Percentiles rank a stretch among this genome's conserved stretches.
These are phyloP conservation scores for Acromyrmex charruanus DNA, from an alignment of 1,140 invertebrate genomes.

Conservation along the genomic window DNA sequence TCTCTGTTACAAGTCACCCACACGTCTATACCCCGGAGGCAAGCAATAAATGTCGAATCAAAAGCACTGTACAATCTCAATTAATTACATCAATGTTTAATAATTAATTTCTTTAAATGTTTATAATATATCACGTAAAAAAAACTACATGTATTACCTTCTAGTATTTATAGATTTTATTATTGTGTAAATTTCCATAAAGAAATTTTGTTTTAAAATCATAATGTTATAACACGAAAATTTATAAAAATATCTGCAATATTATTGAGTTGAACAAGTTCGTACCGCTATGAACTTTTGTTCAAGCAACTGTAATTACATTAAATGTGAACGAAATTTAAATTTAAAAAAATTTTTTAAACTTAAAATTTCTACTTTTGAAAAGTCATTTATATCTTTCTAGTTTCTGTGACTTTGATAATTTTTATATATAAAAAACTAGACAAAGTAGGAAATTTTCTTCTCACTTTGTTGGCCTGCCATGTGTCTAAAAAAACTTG, in stretches of 20 bases:
- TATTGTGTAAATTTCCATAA: background rate
- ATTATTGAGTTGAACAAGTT: background rate
- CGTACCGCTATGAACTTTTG: no score
- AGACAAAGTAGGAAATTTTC: no score
- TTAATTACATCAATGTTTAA: background rate
- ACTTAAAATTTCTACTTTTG: no score
- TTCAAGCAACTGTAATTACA: no score
- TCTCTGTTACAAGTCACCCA: conserved; percentile 19
- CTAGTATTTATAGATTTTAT: background rate
- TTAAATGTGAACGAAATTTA: no score
- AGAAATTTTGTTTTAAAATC: background rate
- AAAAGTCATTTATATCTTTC: no score
- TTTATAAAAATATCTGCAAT: background rate
- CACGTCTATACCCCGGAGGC: background rate
- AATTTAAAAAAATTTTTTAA: no score
- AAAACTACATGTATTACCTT: background rate
- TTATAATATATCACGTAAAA: background rate
- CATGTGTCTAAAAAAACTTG: no score
- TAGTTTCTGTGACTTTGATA: no score
- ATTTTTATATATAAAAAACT: no score
- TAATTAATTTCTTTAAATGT: conserved; percentile 17
- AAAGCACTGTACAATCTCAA: background rate
- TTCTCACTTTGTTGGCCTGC: no score
- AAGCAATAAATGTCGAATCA: conserved; percentile 28
- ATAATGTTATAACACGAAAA: background rate